Evolutionary conservation across 1,140 invertebrate genomes (phyloP), one percentile per base, ranked within the genome.

Genomic region (Babylonia areolata): DNA sequence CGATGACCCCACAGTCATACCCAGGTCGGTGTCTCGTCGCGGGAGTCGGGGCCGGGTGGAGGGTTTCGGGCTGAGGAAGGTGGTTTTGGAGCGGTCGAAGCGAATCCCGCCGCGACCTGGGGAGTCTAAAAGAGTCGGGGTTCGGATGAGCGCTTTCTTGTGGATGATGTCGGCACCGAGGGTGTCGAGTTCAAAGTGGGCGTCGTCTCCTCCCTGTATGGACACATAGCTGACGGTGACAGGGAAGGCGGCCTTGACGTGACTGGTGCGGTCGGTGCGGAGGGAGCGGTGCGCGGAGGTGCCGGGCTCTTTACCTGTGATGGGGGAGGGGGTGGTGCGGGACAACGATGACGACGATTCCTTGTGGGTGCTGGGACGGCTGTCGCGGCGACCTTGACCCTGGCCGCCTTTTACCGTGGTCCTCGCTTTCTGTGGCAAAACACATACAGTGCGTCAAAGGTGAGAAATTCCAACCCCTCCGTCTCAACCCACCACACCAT

Each of bases 141-240:
- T 84, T 11, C 85, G 80, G 40, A 73, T 42, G 12, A 87, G 75
- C 0, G 81, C 33, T 40, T 79, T 88, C 42, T 85, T 87, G 46
- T 46, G 39, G 33, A 69, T 17, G 51, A 71, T 35, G 15, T 86
- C 82, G 11, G 77, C n/a, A 11, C 64, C 83, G 15, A 75, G 37
- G n/a, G 83, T 46, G 58, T 86, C 85, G 15, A 79, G 40, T 15
- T 87, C 82, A 17, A 51, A 71, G 39, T 46, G 78, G 20, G 51
- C 35, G 51, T 87, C 82, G n/a, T 87, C 82, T 1, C 87, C 85
- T 31, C 88, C 89, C 42, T 90, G 90, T 39, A 91, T 90, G 46
- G 90, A 90, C 5, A 91, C 87, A 79, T 90, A 91, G 71, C 88
- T 89, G 40, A 91, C 83, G 5, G 90, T 87, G 23, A 91, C 85